A percentile compares a stretch with the other conserved stretches of the same genome.
Conservation (phyloP, 2,888 invertebrate species). For the Gastracanthus pulcherrimus region DNA sequence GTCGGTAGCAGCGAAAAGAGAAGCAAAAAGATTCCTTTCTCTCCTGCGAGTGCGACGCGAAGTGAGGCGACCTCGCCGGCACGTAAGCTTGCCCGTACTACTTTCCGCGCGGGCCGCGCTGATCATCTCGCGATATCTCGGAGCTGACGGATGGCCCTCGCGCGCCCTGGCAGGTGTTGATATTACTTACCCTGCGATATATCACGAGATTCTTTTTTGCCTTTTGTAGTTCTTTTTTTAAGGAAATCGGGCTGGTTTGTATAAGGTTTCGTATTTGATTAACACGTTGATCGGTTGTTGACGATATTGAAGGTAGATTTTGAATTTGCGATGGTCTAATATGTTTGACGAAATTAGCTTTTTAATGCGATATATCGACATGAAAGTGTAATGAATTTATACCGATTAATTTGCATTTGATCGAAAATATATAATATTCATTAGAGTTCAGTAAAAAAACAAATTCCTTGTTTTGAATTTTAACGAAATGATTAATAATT, state of each 20-base stretch:
- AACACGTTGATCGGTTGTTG: too few relatives aligned
- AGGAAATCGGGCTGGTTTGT: background rate
- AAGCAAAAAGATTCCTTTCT: background rate
- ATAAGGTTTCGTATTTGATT: background rate
- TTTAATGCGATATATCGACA: too few relatives aligned
- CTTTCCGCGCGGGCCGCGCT: background rate
- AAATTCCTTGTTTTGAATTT: too few relatives aligned
- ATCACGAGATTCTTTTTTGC: background rate
- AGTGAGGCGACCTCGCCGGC: background rate
- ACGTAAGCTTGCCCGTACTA: background rate
- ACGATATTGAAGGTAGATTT: too few relatives aligned
- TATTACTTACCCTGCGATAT: background rate
- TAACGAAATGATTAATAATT: too few relatives aligned
- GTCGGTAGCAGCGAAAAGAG: background rate
- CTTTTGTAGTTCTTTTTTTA: background rate
- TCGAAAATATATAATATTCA: too few relatives aligned
- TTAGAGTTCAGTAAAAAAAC: too few relatives aligned
- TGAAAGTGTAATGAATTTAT: too few relatives aligned
- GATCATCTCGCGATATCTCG: background rate
- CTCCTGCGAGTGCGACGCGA: too few relatives aligned
- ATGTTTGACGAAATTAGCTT: too few relatives aligned
- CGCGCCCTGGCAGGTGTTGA: constrained; percentile 22
- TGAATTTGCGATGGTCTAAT: too few relatives aligned
- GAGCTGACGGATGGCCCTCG: background rate
- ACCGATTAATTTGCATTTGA: too few relatives aligned